Conservation (phyloP, 2,113 vertebrate species). For the Neoarius graeffei region DNA sequence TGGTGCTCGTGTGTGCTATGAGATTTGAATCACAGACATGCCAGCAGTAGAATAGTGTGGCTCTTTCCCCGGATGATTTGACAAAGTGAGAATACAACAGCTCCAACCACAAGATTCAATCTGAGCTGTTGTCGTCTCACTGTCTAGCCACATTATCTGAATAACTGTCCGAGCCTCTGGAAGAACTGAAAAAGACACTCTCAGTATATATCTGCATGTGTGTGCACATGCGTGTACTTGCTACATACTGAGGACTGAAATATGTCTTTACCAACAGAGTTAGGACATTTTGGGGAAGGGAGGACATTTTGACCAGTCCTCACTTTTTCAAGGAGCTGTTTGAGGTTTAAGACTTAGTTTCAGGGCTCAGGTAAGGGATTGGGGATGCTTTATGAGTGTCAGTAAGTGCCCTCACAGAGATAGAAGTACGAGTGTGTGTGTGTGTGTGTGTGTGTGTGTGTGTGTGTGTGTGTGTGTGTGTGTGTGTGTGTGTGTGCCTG, state of each 20-base stretch:
- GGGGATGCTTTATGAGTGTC: too few species aligned
- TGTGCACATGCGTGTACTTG: too few species aligned
- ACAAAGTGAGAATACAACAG: conserved; percentile 8
- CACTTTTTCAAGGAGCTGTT: too few species aligned
- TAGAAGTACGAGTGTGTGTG: neutral
- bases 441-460: conserved; percentile 1
- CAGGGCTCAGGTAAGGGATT: too few species aligned
- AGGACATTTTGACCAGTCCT: too few species aligned
- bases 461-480: neutral
- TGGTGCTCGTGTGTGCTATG: neutral
- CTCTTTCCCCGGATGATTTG: neutral
- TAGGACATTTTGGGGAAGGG: too few species aligned
- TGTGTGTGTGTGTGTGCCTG: neutral
- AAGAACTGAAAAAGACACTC: neutral
- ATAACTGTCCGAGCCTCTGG: neutral
- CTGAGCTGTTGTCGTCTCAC: conserved; percentile 16
- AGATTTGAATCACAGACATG: neutral
- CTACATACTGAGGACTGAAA: too few species aligned
- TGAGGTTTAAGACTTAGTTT: too few species aligned
- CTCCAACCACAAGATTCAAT: neutral
- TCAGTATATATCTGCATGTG: neutral
- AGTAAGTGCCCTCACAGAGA: too few species aligned
- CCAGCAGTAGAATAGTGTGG: neutral
- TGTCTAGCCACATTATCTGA: conserved; percentile 14
- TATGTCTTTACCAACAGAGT: too few species aligned